phyloP scores from a whole-genome alignment of 2,797 vertebrate species.

The Dipus sagitta region DNA sequence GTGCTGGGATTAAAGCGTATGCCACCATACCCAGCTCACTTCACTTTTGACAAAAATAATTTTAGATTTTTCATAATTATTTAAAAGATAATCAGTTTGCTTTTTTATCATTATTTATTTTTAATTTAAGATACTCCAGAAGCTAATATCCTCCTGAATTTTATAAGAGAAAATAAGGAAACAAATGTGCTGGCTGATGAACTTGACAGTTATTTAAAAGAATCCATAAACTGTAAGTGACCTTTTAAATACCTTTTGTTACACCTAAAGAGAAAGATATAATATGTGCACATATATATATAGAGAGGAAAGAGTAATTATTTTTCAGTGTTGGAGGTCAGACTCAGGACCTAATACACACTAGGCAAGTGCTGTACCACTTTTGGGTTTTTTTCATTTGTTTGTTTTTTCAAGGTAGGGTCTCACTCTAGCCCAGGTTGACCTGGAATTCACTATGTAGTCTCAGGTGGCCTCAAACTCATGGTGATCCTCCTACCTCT shows the following conservation, averaged over 20 bases:
- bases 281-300: not conserved
- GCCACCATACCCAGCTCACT: too few relatives aligned
- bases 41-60: conserved; percentile 12
- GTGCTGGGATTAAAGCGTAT: too few relatives aligned
- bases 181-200: conserved; percentile 89
- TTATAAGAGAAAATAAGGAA: conserved; percentile 91
- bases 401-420: too few relatives aligned
- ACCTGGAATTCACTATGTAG: too few relatives aligned
- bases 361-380: not conserved
- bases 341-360: not conserved
- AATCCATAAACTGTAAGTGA: conserved; percentile 90
- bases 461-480: too few relatives aligned
- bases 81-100: conserved; percentile 62
- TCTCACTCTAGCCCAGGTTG: too few relatives aligned
- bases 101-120: conserved; percentile 56
- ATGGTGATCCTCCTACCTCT: too few relatives aligned
- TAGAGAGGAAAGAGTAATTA: not conserved
- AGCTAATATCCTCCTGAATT: conserved; percentile 93
- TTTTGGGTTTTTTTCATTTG: not conserved
- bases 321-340: not conserved
- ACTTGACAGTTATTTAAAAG: conserved; percentile 88
- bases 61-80: conserved; percentile 31
- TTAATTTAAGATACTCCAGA: conserved; percentile 93
- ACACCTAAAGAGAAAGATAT: too few relatives aligned
- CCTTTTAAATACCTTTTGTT: conserved; percentile 29